A percentile compares a stretch with the other conserved stretches of the same genome.
These are phyloP conservation scores for Drymonia ruficornis DNA, from an alignment of 2,888 invertebrate species.

Conservation along the genomic window DNA sequence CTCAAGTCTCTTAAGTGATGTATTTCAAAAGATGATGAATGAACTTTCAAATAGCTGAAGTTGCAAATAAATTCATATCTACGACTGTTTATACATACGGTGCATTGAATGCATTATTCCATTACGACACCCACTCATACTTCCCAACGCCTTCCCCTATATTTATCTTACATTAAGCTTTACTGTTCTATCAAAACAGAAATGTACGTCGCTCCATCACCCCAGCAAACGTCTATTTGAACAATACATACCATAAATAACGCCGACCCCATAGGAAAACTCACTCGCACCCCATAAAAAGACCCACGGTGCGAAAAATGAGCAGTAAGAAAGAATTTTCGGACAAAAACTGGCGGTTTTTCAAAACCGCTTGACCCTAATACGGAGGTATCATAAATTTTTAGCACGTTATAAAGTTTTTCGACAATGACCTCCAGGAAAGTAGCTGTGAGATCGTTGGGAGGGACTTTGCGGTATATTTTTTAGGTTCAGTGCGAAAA, in stretches of 20 bases:
- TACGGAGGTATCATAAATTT: conserved; percentile 21
- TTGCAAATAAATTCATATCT: not conserved
- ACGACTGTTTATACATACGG: not conserved
- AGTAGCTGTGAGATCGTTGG: conserved; percentile 15
- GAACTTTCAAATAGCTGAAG: too few relatives aligned
- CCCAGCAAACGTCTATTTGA: conserved; percentile 46
- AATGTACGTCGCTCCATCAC: conserved; percentile 30
- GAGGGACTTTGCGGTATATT: too few relatives aligned
- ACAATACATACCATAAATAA: conserved; percentile 59
- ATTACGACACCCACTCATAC: not conserved
- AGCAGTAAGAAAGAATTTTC: conserved; percentile 8
- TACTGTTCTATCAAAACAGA: conserved; percentile 19
- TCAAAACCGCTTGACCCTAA: conserved; percentile 35
- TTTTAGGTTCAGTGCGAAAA: too few relatives aligned
- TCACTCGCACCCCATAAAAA: conserved; percentile 21
- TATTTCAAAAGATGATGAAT: too few relatives aligned
- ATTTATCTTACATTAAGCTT: conserved; percentile 28
- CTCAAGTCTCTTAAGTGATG: too few relatives aligned
- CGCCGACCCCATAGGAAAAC: conserved; percentile 43
- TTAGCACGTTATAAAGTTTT: conserved; percentile 26
- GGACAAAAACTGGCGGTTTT: conserved; percentile 8
- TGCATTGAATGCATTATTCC: not conserved
- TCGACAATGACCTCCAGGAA: conserved; percentile 29
- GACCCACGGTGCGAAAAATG: conserved; percentile 14
- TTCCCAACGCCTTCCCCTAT: not conserved